Evolutionary conservation across 2,888 invertebrate species (phyloP), one percentile per base, ranked within the genome.

Genomic region (Polydrusus cervinus): DNA sequence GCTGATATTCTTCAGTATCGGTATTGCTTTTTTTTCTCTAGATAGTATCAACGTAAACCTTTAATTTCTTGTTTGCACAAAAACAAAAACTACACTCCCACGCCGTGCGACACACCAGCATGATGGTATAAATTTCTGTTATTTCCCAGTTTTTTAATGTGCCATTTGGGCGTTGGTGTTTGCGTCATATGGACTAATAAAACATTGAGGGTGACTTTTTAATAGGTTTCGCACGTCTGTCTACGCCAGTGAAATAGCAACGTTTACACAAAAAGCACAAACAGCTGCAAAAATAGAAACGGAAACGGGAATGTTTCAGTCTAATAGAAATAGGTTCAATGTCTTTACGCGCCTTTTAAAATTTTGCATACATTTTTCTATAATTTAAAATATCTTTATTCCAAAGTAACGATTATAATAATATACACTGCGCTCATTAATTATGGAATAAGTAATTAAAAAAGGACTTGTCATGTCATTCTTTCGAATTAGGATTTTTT

Each of bases 211-310:
- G 73, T 73, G 73, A 73, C 70, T 70, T 55, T 49, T 75, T 70
- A 70, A 70, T 75, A 65, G 69, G 69, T 75, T 75, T 75, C 71
- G 65, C 65, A 69, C 65, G 69, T 70, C 74, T 49, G 57, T 70
- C 65, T 65, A 65, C 74, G 57, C 65, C 30, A 51, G 64, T 60
- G 61, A 75, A 70, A 75, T 60, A 66, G 74, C 74, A 71, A 75
- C 70, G 69, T 69, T 69, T 69, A 61, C 51, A 62, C 65, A 70
- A 65, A 65, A 75, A 70, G 62, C 49, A 70, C 71, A 70, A 75
- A 66, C 74, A 75, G 74, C 74, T 75, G 74, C 74, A 57, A 75
- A 75, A 75, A 75, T 75, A 75, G 66, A 55, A 71, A 55, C 74
- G 74, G 70, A 75, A 75, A 75, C 45, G 64, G n/a, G 38, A 71